Conservation (phyloP, 2,888 invertebrate species). For the Lasioglossum lativentre region DNA sequence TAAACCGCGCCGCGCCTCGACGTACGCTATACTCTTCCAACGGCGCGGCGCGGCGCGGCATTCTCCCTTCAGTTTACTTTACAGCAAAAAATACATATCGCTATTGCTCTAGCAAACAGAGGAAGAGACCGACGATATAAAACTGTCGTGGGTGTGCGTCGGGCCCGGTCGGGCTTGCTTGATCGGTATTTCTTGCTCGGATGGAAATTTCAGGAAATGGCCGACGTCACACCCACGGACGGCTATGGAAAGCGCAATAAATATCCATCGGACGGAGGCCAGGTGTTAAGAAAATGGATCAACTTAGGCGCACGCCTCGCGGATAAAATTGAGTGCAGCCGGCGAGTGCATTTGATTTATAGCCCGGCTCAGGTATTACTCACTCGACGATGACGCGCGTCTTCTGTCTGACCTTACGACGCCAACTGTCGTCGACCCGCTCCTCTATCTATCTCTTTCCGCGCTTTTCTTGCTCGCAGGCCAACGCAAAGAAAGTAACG, state of each 20-base stretch:
- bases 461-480: background rate
- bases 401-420: slow-evolving; percentile 52
- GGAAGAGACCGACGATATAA: slow-evolving; percentile 40
- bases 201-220: slow-evolving; percentile 40
- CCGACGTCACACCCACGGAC: slow-evolving; percentile 52
- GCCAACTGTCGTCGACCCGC: slow-evolving; percentile 24
- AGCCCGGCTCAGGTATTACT: slow-evolving; percentile 59
- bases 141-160: background rate
- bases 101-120: slow-evolving; percentile 50
- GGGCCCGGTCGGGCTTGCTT: too few species aligned
- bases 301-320: slow-evolving; percentile 49
- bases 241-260: slow-evolving; percentile 58
- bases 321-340: slow-evolving; percentile 63
- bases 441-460: background rate
- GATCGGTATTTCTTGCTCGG: slow-evolving; percentile 55
- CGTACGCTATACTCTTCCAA: background rate
- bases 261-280: slow-evolving; percentile 68
- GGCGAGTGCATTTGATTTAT: slow-evolving; percentile 62
- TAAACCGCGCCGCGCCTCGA: slow-evolving; percentile 49
- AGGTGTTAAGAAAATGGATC: slow-evolving; percentile 71
- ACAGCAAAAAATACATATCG: slow-evolving; percentile 63
- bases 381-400: slow-evolving; percentile 55
- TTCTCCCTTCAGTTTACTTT: slow-evolving; percentile 39
- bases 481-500: background rate
- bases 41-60: background rate